A percentile compares a stretch with the other conserved stretches of the same genome.
phyloP scores from a whole-genome alignment of 2,888 invertebrate species.

The Drosophila fungiperda region DNA sequence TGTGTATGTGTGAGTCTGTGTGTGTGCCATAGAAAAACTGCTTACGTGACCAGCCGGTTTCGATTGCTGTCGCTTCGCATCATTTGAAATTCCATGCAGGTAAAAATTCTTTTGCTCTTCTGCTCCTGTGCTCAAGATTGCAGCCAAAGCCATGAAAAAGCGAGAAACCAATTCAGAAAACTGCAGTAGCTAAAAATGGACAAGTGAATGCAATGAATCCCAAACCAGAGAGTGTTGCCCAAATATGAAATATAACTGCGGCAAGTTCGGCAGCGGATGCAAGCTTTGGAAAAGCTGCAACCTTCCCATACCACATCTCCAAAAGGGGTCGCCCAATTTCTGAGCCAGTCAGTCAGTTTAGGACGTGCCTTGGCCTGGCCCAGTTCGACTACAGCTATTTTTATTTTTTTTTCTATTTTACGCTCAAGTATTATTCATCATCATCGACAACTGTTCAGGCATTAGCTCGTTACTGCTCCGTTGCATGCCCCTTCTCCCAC shows the following conservation, averaged over 20 bases:
- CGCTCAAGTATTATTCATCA: conserved; percentile 63
- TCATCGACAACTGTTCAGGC: conserved; percentile 50
- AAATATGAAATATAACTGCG: conserved; percentile 78
- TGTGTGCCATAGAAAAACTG: conserved; percentile 73
- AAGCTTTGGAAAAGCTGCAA: conserved; percentile 14
- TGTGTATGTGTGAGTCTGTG: conserved; percentile 16
- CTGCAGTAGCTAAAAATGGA: conserved; percentile 57
- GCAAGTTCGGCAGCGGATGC: conserved; percentile 54
- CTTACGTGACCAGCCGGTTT: conserved; percentile 65
- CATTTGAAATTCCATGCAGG: conserved; percentile 76
- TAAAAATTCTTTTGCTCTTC: conserved; percentile 65
- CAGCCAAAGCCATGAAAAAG: conserved; percentile 74
- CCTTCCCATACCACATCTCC: not conserved
- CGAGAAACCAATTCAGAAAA: conserved; percentile 76
- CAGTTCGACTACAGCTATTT: conserved; percentile 28
- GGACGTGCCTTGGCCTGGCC: conserved; percentile 60
- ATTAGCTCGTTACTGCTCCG: conserved; percentile 47
- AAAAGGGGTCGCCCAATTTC: not conserved
- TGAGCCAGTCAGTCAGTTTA: conserved; percentile 2
- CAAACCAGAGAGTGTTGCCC: conserved; percentile 28
- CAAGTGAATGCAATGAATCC: conserved; percentile 65
- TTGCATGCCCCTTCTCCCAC: not conserved
- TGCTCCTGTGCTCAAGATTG: conserved; percentile 64
- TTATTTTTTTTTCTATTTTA: not conserved
- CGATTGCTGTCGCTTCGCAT: conserved; percentile 42